These are phyloP conservation scores for Cyphomyrus plagiostoma DNA, from an alignment of 2,113 vertebrate species.

Conservation along the genomic window DNA sequence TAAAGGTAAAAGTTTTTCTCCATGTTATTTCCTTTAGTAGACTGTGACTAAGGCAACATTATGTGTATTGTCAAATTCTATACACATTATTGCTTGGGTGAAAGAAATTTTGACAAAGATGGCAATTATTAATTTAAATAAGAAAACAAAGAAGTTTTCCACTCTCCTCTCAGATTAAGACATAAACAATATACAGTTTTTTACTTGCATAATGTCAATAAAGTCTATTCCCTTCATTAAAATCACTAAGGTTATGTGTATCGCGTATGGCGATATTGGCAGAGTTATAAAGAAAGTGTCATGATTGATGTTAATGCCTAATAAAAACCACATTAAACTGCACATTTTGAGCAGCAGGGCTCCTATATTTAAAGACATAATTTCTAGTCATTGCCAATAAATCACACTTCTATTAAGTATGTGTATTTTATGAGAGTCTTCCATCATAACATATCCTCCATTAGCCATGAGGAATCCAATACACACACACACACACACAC, in stretches of 20 bases:
- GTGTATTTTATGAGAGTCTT: neutral
- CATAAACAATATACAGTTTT: neutral
- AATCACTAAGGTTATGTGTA: no score
- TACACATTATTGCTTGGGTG: neutral
- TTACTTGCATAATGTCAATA: neutral
- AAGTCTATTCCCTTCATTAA: neutral
- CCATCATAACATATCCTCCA: neutral
- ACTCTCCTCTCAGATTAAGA: neutral
- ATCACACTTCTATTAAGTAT: neutral
- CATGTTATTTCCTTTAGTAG: neutral
- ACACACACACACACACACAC: no score
- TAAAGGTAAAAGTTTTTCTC: constrained; percentile 56
- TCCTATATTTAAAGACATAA: neutral
- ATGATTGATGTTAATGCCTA: neutral
- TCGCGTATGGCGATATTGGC: neutral
- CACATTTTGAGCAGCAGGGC: neutral
- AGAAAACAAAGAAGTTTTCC: neutral
- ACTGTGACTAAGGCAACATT: neutral
- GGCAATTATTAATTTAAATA: neutral
- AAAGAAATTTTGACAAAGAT: neutral
- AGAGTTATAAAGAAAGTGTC: neutral
- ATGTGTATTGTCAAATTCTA: neutral
- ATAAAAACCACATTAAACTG: neutral
- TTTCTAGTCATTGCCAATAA: constrained; percentile 1
- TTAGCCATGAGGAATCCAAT: neutral